A percentile compares a stretch with the other conserved stretches of the same genome.
These are phyloP conservation scores for Actinopyga echinites DNA, from an alignment of 53 echinoderm and acorn worm genomes.

Conservation along the genomic window DNA sequence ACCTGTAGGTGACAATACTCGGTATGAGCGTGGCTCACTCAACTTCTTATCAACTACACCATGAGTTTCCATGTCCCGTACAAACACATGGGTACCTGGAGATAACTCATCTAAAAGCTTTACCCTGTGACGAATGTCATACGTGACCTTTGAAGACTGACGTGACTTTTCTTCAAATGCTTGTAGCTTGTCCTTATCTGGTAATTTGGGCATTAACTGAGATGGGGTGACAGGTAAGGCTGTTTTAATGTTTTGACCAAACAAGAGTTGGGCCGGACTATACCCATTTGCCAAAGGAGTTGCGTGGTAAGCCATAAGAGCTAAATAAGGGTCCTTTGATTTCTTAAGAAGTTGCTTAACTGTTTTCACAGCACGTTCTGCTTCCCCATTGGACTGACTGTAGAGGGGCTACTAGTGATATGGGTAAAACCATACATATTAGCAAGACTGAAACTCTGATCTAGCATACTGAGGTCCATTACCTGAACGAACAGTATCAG, in stretches of 20 bases:
- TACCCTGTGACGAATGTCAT: too few species aligned
- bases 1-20: too few species aligned
- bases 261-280: slow-evolving; percentile 32
- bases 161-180: background rate
- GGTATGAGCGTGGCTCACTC: too few species aligned
- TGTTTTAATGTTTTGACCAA: slow-evolving; percentile 11
- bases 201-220: slow-evolving; percentile 13
- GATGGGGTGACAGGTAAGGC: slow-evolving; percentile 28
- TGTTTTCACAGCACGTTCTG: slow-evolving; percentile 25
- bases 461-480: slow-evolving; percentile 40
- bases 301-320: slow-evolving; percentile 24
- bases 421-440: slow-evolving; percentile 36
- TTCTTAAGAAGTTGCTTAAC: slow-evolving; percentile 62
- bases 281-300: slow-evolving; percentile 25
- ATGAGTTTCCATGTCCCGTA: too few species aligned
- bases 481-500: slow-evolving; percentile 47
- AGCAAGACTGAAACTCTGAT: slow-evolving; percentile 10
- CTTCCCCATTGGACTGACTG: slow-evolving; percentile 41
- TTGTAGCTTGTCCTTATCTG: slow-evolving; percentile 15
- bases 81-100: too few species aligned
- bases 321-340: slow-evolving; percentile 35
- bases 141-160: too few species aligned
- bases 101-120: too few species aligned
- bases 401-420: slow-evolving; percentile 18
- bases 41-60: too few species aligned